Evolutionary conservation across 2,797 vertebrate genomes (phyloP).

Genomic region (Squalus acanthias): DNA sequence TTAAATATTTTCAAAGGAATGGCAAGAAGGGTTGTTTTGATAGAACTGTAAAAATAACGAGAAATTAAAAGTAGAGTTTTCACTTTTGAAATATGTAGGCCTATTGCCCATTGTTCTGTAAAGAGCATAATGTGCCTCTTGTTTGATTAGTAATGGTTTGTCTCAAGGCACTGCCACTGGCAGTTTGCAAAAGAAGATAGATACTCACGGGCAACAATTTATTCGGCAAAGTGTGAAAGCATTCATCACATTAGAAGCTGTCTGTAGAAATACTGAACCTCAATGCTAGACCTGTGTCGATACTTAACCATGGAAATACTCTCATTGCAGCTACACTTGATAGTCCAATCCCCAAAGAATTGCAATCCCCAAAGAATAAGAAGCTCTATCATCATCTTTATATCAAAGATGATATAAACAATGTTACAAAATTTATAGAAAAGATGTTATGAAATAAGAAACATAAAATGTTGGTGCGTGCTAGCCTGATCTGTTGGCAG

Average conservation of each 20-base stretch:
- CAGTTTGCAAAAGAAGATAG: background rate
- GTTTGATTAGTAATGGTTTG: slow-evolving; percentile 10
- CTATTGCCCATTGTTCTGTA: background rate
- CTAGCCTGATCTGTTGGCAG: background rate
- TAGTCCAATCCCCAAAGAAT: background rate
- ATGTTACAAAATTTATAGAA: background rate
- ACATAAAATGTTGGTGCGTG: background rate
- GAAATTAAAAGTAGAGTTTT: background rate
- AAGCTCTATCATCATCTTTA: background rate
- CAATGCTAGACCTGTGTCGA: background rate
- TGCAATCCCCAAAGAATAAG: background rate
- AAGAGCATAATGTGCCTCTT: background rate
- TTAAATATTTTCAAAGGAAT: background rate
- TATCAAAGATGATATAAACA: background rate
- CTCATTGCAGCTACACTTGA: background rate
- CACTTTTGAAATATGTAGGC: background rate
- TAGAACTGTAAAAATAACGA: background rate
- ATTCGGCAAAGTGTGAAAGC: background rate
- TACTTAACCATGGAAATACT: background rate
- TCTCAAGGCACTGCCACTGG: background rate
- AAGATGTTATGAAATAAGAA: background rate
- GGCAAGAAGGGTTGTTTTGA: background rate
- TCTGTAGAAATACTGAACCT: background rate
- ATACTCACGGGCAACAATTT: background rate
- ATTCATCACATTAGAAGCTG: slow-evolving; percentile 11